phyloP scores from a whole-genome alignment of 2,113 vertebrate genomes.

The Chaetops frenatus region DNA sequence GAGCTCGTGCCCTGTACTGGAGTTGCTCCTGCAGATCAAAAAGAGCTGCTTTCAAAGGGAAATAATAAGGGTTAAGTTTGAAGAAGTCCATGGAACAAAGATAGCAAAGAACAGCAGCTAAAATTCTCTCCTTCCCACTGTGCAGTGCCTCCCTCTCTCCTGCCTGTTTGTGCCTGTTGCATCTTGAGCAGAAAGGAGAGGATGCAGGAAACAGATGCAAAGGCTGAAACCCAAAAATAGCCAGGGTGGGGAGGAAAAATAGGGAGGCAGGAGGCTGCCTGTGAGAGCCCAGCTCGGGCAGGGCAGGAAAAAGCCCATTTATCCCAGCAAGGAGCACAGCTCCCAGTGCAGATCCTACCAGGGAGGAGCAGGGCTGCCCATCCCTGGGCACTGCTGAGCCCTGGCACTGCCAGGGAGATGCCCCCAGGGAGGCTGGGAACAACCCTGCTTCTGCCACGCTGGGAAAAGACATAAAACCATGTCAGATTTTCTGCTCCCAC shows the following conservation, averaged over 20 bases:
- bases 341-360: not conserved
- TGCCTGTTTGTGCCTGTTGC: not conserved
- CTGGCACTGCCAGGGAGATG: fast-evolving
- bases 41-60: not conserved
- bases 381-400: not conserved
- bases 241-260: not conserved
- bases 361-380: not conserved
- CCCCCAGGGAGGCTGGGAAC: not conserved
- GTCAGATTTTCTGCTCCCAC: constrained; percentile 47
- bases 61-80: not conserved
- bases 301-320: not conserved
- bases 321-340: not conserved
- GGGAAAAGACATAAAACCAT: not conserved
- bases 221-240: constrained; percentile 37
- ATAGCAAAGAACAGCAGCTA: not conserved
- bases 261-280: not conserved
- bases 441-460: not conserved
- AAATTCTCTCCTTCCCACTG: not conserved
- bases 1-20: not conserved
- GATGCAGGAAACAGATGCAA: constrained; percentile 43
- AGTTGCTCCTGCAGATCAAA: not conserved
- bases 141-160: not conserved
- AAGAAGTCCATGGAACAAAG: not conserved
- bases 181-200: not conserved
- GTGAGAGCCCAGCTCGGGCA: not conserved